phyloP scores from a whole-genome alignment of 2,113 vertebrate species.

The Daubentonia madagascariensis region DNA sequence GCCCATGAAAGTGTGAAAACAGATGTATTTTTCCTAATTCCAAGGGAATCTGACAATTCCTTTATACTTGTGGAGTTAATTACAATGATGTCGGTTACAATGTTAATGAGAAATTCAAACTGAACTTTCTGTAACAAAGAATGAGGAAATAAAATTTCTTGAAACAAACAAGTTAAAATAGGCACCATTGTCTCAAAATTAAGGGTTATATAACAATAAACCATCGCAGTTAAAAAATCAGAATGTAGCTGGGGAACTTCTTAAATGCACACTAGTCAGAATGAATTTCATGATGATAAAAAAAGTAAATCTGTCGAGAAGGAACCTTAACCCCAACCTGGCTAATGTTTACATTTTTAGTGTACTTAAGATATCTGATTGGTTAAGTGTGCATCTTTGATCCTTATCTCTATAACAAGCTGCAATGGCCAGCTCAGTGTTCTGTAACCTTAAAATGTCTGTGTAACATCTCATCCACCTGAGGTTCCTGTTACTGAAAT shows the following conservation, averaged over 20 bases:
- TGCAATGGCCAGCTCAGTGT: background rate
- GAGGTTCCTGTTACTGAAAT: background rate
- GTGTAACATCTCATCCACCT: background rate
- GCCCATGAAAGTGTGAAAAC: background rate
- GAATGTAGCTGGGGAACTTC: background rate
- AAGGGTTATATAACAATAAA: background rate
- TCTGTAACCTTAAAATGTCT: background rate
- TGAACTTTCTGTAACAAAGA: background rate
- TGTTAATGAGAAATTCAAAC: background rate
- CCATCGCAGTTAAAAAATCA: background rate
- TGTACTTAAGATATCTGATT: background rate
- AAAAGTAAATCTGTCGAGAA: conserved; percentile 1
- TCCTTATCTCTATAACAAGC: background rate
- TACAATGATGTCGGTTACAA: background rate
- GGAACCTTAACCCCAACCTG: background rate
- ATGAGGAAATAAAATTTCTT: conserved; percentile 5
- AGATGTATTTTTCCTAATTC: background rate
- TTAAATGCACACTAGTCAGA: background rate
- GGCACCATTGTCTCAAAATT: background rate
- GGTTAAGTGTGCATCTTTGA: background rate
- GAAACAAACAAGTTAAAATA: background rate
- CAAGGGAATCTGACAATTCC: background rate
- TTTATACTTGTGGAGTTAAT: background rate
- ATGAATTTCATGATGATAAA: background rate
- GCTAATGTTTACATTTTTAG: conserved; percentile 16